Conservation (phyloP, 2,888 invertebrate genomes). For the Lucinisca nassula region DNA sequence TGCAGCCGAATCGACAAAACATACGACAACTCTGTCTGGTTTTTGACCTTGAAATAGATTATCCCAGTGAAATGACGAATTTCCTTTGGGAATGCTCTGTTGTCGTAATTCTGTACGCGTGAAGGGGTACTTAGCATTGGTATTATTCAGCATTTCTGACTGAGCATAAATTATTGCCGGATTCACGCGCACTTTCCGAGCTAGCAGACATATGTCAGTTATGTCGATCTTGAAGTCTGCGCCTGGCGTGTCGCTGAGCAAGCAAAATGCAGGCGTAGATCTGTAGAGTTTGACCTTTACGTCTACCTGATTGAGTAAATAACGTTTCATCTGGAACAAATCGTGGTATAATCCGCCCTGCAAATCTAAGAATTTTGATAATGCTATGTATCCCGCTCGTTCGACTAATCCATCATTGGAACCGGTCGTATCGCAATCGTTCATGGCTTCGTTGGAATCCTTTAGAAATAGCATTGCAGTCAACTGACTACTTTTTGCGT, state of each 20-base stretch:
- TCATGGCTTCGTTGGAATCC: conserved; percentile 1
- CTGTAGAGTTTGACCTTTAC: conserved; percentile 34
- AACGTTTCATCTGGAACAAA: conserved; percentile 25
- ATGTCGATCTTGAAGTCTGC: conserved; percentile 27
- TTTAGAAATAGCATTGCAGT: conserved; percentile 13
- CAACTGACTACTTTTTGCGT: conserved; percentile 1
- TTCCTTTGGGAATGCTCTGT: neutral
- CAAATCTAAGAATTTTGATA: neutral
- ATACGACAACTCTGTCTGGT: neutral
- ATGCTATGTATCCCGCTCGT: neutral
- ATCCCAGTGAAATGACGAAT: neutral
- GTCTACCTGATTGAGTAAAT: conserved; percentile 26
- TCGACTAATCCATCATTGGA: conserved; percentile 2
- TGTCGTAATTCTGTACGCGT: neutral
- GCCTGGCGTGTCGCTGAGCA: conserved; percentile 1
- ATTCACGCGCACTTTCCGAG: neutral
- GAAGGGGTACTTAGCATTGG: neutral
- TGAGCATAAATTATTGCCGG: neutral
- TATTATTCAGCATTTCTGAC: neutral
- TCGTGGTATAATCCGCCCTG: conserved; percentile 12
- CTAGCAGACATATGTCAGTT: neutral
- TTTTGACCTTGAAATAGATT: neutral
- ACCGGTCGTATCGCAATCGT: neutral
- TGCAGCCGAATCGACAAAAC: neutral
- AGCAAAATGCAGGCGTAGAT: conserved; percentile 25